Evolutionary conservation across 92 coral and sea anemone species (phyloP).

Genomic region (Actinernus sp.): DNA sequence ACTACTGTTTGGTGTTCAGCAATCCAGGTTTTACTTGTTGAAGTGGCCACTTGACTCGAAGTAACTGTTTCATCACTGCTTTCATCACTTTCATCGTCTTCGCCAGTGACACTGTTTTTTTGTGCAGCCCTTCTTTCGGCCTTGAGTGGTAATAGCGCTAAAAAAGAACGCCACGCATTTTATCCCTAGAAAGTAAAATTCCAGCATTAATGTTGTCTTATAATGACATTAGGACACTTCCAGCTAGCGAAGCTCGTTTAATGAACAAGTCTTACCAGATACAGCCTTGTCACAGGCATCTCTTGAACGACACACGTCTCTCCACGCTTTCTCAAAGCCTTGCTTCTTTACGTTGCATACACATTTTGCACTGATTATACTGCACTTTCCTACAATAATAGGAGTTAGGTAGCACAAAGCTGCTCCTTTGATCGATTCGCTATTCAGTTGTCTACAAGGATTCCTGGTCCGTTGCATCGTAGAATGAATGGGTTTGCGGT

Average conservation of each 20-base stretch:
- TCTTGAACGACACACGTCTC: conserved; percentile 9
- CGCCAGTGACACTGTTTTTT: neutral
- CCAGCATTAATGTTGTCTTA: too few species aligned
- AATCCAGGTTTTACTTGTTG: conserved; percentile 10
- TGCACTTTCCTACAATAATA: conserved; percentile 20
- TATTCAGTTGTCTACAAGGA: conserved; percentile 44
- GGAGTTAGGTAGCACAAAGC: conserved; percentile 30
- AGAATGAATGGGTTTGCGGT: too few species aligned
- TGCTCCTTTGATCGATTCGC: conserved; percentile 13
- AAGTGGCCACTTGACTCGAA: conserved; percentile 24
- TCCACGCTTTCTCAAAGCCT: conserved; percentile 10
- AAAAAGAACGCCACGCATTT: conserved; percentile 27
- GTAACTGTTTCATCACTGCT: conserved; percentile 1
- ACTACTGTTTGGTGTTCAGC: conserved; percentile 9
- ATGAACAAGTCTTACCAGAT: conserved; percentile 12
- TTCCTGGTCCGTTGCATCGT: conserved; percentile 19
- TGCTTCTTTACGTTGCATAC: neutral
- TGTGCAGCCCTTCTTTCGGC: conserved; percentile 7
- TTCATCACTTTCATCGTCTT: conserved; percentile 20
- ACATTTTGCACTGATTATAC: conserved; percentile 17
- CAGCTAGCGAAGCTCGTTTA: too few species aligned
- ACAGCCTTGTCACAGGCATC: conserved; percentile 35
- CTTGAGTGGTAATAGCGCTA: conserved; percentile 25
- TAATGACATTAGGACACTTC: too few species aligned
- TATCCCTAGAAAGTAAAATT: conserved; percentile 12